Percentiles rank a stretch among this genome's conserved stretches.
Evolutionary conservation across 2,797 vertebrate genomes (phyloP).

Genomic region (Adrianichthys oophorus): DNA sequence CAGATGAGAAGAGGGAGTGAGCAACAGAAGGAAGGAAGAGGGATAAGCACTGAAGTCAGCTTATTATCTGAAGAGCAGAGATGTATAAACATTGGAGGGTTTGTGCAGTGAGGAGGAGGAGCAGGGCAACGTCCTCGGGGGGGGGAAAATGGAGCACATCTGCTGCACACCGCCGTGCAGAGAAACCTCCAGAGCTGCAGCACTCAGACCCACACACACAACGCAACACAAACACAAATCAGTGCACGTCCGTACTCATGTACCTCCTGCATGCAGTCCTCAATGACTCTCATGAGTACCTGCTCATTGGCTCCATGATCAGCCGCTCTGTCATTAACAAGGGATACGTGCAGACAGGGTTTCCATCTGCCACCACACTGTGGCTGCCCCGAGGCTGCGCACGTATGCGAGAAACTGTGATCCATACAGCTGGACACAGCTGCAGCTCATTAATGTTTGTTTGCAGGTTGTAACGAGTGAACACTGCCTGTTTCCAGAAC

Average conservation of each 20-base stretch:
- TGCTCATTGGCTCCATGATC: slow-evolving; percentile 53
- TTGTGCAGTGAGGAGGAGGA: slow-evolving; percentile 49
- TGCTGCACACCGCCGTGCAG: slow-evolving; percentile 67
- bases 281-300: slow-evolving; percentile 45
- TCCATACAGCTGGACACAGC: slow-evolving; percentile 25
- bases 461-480: slow-evolving; percentile 6
- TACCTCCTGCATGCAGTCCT: slow-evolving; percentile 14
- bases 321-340: slow-evolving; percentile 41
- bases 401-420: slow-evolving; percentile 1
- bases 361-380: slow-evolving; percentile 59
- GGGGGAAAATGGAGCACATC: slow-evolving; percentile 75
- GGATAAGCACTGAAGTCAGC: slow-evolving; percentile 55
- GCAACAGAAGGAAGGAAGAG: slow-evolving; percentile 29
- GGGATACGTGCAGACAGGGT: slow-evolving; percentile 33
- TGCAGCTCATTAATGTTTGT: slow-evolving; percentile 17
- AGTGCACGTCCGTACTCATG: slow-evolving; percentile 8
- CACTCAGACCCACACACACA: slow-evolving; percentile 29
- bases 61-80: slow-evolving; percentile 70
- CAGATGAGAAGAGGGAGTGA: slow-evolving; percentile 24
- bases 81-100: slow-evolving; percentile 65
- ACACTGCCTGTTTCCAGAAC: slow-evolving; percentile 2
- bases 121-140: slow-evolving; percentile 55
- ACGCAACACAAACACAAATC: slow-evolving; percentile 7
- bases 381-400: slow-evolving; percentile 58
- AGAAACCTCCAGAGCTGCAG: slow-evolving; percentile 46